Conservation (phyloP, 1,140 invertebrate genomes). For the Heterodera schachtii region DNA sequence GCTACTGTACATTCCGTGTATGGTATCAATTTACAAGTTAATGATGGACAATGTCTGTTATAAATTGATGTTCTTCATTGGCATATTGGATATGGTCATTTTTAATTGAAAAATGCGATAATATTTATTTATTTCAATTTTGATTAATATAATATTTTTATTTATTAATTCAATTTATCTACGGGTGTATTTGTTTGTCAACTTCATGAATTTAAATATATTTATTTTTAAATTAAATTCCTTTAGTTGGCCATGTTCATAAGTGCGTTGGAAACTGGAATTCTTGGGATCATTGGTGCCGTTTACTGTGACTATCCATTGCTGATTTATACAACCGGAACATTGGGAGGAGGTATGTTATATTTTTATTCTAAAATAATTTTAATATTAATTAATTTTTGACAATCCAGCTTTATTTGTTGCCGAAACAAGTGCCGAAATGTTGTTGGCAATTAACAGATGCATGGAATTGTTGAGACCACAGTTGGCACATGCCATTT, state of each 20-base stretch:
- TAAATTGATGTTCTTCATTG: no score
- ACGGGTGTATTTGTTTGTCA: no score
- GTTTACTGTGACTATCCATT: constrained; percentile 35
- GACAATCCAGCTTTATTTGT: constrained; percentile 14
- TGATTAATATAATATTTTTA: background rate
- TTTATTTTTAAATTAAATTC: no score
- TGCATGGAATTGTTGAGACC: constrained; percentile 30
- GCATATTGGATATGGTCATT: background rate
- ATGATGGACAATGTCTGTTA: no score
- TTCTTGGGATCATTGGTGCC: constrained; percentile 28
- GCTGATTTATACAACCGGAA: constrained; percentile 27
- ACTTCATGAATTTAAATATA: no score
- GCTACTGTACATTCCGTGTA: no score
- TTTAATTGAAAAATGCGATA: background rate
- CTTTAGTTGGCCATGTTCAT: constrained; percentile 28
- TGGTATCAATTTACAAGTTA: no score
- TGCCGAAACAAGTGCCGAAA: constrained; percentile 9
- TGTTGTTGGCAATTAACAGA: constrained; percentile 21
- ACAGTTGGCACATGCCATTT: constrained; percentile 15
- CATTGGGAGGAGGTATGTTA: background rate
- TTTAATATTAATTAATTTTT: no score
- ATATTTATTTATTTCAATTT: no score
- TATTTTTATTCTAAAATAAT: background rate
- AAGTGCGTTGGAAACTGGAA: constrained; percentile 26
- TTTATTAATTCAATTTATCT: no score